Percentiles rank a stretch among this genome's conserved stretches.
These are phyloP conservation scores for Drosophila willistoni DNA, from an alignment of 1,140 invertebrate species.

Conservation along the genomic window DNA sequence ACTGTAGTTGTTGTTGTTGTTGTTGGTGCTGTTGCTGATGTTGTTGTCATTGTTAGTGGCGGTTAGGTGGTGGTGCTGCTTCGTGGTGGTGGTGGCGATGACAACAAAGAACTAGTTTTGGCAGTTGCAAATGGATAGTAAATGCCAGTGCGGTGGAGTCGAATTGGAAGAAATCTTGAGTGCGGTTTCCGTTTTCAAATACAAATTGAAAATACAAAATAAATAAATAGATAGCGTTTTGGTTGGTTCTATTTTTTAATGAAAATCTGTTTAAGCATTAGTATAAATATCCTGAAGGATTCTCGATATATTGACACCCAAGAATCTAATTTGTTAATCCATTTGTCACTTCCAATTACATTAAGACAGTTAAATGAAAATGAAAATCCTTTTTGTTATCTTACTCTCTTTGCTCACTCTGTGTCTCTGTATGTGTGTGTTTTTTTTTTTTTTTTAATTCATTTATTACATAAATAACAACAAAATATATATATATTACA, in stretches of 20 bases:
- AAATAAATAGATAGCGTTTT: too few relatives aligned
- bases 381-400: conserved; percentile 15
- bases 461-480: too few relatives aligned
- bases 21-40: conserved; percentile 11
- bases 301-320: neutral
- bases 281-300: conserved; percentile 1
- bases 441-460: too few relatives aligned
- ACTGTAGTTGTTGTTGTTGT: conserved; percentile 20
- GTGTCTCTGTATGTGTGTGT: neutral
- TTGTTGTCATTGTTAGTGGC: conserved; percentile 10
- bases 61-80: neutral
- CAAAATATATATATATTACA: too few relatives aligned
- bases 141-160: conserved; percentile 21
- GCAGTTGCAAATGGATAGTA: conserved; percentile 42
- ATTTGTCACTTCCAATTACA: conserved; percentile 67
- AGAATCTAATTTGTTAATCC: conserved; percentile 44
- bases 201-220: neutral
- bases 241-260: neutral
- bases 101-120: conserved; percentile 54
- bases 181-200: conserved; percentile 51
- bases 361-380: conserved; percentile 48
- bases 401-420: conserved; percentile 37
- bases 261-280: conserved; percentile 4
- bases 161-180: conserved; percentile 46
- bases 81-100: neutral